phyloP scores from a whole-genome alignment of 35 echinoderm and acorn worm species.

The Ophioderma brevispina region DNA sequence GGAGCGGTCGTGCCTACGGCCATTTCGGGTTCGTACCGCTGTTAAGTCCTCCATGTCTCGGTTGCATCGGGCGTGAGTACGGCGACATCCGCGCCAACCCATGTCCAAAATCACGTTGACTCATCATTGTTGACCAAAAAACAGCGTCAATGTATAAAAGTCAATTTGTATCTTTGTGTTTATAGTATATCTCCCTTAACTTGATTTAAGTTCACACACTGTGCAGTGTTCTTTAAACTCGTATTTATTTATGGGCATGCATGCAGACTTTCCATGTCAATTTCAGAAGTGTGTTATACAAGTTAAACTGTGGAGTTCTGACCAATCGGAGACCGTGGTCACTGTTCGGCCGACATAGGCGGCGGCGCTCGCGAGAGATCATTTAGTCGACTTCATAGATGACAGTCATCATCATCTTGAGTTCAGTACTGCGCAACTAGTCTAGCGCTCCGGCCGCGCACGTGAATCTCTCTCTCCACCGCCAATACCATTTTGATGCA shows the following conservation, averaged over 20 bases:
- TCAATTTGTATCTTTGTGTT: neutral
- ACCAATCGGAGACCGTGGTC: neutral
- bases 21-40: neutral
- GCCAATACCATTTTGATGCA: too few relatives aligned
- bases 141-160: neutral
- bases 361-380: neutral
- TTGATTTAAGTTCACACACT: neutral
- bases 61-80: conserved; percentile 23
- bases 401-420: neutral
- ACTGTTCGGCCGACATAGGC: neutral
- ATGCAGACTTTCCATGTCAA: neutral
- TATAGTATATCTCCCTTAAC: neutral
- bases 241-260: neutral
- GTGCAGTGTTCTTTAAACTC: neutral
- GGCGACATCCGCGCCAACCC: conserved; percentile 28
- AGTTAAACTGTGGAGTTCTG: neutral
- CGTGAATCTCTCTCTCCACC: neutral
- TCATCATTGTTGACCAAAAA: neutral
- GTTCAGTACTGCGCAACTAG: neutral
- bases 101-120: neutral
- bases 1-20: too few relatives aligned
- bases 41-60: neutral
- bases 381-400: neutral
- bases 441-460: neutral
- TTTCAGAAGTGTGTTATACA: neutral